phyloP scores from a whole-genome alignment of 2,113 vertebrate species.

The Speoplatyrhinus poulsoni region DNA sequence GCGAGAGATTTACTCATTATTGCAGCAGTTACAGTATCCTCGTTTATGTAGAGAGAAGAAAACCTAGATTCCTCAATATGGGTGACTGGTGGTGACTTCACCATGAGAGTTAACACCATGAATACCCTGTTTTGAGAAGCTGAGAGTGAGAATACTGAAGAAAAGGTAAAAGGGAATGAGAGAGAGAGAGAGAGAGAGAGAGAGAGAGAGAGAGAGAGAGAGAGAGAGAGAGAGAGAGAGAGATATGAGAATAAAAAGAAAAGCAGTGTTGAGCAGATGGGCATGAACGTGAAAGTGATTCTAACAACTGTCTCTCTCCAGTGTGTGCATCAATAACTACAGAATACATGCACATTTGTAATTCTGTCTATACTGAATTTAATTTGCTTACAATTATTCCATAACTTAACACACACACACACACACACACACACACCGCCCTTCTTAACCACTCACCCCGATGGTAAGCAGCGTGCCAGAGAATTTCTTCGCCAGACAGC shows the following conservation, averaged over 20 bases:
- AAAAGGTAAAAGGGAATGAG: no score
- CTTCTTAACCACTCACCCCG: slow-evolving; percentile 81
- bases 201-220: neutral
- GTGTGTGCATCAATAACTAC: neutral
- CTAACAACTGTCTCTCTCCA: neutral
- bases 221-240: neutral
- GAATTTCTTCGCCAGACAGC: slow-evolving; percentile 87
- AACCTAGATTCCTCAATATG: no score
- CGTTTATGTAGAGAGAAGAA: no score
- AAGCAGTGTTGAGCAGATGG: neutral
- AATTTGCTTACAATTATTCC: neutral
- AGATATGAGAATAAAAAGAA: neutral
- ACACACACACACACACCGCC: slow-evolving; percentile 12
- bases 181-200: slow-evolving; percentile 20
- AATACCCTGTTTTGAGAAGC: no score
- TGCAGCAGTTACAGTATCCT: no score
- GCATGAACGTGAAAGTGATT: neutral
- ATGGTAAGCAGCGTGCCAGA: slow-evolving; percentile 80
- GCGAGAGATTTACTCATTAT: no score
- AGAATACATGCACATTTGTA: neutral
- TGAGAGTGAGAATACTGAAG: no score
- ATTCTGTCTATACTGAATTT: no score
- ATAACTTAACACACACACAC: slow-evolving; percentile 2
- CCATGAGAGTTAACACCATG: no score
- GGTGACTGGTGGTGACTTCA: no score